Conservation (phyloP, 2,113 vertebrate species). For the Pachypanchax playfairii region DNA sequence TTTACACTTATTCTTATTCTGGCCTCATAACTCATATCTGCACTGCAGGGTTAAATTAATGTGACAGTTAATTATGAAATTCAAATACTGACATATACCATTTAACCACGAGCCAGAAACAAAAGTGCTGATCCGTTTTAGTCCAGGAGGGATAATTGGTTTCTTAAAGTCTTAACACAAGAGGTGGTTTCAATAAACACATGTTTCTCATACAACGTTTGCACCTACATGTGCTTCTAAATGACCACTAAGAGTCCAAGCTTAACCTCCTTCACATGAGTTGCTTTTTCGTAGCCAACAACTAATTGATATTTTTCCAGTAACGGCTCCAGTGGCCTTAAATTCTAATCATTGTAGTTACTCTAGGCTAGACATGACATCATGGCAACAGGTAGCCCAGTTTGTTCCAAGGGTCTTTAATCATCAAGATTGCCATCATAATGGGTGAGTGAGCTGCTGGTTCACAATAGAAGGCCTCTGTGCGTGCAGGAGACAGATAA, state of each 20-base stretch:
- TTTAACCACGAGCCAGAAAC: constrained; percentile 28
- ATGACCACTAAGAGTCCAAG: constrained; percentile 37
- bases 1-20: no score
- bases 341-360: constrained; percentile 67
- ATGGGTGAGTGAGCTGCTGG: constrained; percentile 54
- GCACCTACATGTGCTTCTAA: constrained; percentile 37
- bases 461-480: constrained; percentile 59
- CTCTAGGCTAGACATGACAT: constrained; percentile 77
- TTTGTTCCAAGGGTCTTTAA: constrained; percentile 70
- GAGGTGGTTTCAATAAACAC: constrained; percentile 50
- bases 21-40: constrained; percentile 12
- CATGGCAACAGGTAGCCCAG: constrained; percentile 76
- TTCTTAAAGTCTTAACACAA: constrained; percentile 44
- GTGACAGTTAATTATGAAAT: neutral
- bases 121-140: constrained; percentile 45
- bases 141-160: constrained; percentile 49
- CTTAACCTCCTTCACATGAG: constrained; percentile 50
- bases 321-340: constrained; percentile 64
- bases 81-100: constrained; percentile 31
- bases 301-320: constrained; percentile 75
- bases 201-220: constrained; percentile 54
- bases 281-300: constrained; percentile 50
- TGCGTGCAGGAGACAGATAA: constrained; percentile 66
- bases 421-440: constrained; percentile 73
- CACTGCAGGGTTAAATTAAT: constrained; percentile 19